Conservation (phyloP, 2,888 invertebrate genomes). For the Diarsia brunnea region DNA sequence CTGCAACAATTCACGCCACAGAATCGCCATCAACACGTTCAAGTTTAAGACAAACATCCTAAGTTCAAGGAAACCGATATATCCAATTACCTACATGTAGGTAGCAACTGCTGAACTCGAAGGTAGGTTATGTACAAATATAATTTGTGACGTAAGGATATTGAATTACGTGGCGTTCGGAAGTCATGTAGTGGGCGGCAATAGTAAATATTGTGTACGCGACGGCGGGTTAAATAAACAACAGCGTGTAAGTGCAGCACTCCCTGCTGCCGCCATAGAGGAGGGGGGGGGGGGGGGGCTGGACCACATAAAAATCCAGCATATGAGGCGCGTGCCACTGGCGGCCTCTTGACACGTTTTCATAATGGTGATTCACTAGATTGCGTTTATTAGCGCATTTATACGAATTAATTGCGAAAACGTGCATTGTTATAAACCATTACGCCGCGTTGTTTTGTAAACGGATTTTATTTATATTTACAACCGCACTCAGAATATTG, state of each 20-base stretch:
- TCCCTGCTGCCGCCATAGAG: constrained; percentile 6
- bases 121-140: constrained; percentile 64
- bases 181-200: constrained; percentile 44
- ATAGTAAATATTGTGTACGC: constrained; percentile 69
- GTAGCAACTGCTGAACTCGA: constrained; percentile 44
- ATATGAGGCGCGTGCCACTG: constrained; percentile 70
- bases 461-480: constrained; percentile 42
- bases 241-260: constrained; percentile 47
- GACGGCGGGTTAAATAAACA: constrained; percentile 77
- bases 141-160: constrained; percentile 62
- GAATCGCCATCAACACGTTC: constrained; percentile 64
- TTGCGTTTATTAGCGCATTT: constrained; percentile 78
- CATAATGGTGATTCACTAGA: constrained; percentile 82
- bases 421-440: constrained; percentile 53
- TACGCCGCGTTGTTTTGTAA: constrained; percentile 23
- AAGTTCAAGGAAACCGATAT: constrained; percentile 71
- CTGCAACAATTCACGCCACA: constrained; percentile 69
- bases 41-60: constrained; percentile 69
- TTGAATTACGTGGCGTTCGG: constrained; percentile 63
- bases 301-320: constrained; percentile 61
- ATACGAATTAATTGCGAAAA: constrained; percentile 70
- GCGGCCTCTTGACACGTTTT: constrained; percentile 81
- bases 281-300: constrained; percentile 34
- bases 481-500: constrained; percentile 30
- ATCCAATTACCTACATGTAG: constrained; percentile 68